Evolutionary conservation across 1,140 invertebrate genomes (phyloP), one percentile per base, ranked within the genome.

Genomic region (Coptotermes formosanus): DNA sequence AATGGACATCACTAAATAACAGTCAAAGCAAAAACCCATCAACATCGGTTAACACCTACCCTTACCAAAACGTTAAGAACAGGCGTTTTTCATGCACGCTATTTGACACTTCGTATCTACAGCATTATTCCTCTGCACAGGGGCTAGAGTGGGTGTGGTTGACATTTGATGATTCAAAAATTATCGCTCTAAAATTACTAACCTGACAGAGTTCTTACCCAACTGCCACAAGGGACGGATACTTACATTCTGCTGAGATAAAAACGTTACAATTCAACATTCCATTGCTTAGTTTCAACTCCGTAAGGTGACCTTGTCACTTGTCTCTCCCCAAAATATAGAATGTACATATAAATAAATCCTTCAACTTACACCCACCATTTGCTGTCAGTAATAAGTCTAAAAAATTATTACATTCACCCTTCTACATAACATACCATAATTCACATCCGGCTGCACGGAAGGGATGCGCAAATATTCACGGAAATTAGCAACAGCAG

Each of bases 391-490:
- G 14, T 7, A 75, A 25, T 30, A 75, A 11, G n/a, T 75, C 7
- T 11, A 30, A 30, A 7, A 9, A 75, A 11, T 75, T 8, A 75
- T 30, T 75, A 75, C n/a, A 30, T 86, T 25, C 59, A 44, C 1
- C 4, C 19, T 69, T 64, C 30, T 59, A 55, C 52, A 48, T 64
- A 32, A 89, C 93, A 94, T 92, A 96, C 95, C 94, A 92, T 98
- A 97, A 92, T 97, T 92, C 43, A 96, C 92, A 90, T 96, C 91
- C 0, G 97, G 97, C 88, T 97, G 97, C 0, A 97, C 95, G 45
- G 95, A 95, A 3, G 96, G 95, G 82, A 97, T 96, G 87, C 93
- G 91, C 44, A 97, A 90, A 91, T 97, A 97, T 89, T 96, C 93
- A 43, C 94, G 92, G 89, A 97, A 97, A 88, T 94, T 95, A 81